Evolutionary conservation across 2,888 invertebrate genomes (phyloP), one percentile per base, ranked within the genome.

Genomic region (Drosophila neotestacea): DNA sequence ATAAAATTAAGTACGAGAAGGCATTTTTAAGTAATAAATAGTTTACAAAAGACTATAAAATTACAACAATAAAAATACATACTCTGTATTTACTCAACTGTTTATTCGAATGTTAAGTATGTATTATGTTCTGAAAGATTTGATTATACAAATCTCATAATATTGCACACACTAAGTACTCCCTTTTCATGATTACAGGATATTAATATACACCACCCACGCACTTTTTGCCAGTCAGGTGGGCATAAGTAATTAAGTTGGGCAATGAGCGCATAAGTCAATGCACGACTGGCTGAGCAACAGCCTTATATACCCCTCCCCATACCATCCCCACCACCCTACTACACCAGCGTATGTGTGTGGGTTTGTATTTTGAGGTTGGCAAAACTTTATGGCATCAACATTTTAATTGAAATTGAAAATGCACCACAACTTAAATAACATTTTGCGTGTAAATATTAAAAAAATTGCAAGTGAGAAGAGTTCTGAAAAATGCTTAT

Each of bases 351-450:
- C 10, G 51, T 62, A 38, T 66, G 48, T 68, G 48, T 41, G 48
- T 48, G 62, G 34, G 41, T 64, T 38, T 52, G 58, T 42, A 51
- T 59, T 44, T 32, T 51, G 51, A 47, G 50, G 47, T 50, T 61
- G 61, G 59, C 30, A 50, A 50, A 70, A 80, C 48, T 85, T 83
- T 64, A 77, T 76, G 67, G 64, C 66, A 65, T 61, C 73, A 75
- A 67, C 72, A 70, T 84, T 85, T 80, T 86, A 86, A 85, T 85
- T 85, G 80, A 85, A 86, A 86, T 84, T 84, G 86, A 84, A 85
- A 84, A 81, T 77, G 73, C 66, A 59, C 84, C 85, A 41, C 84
- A 86, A 85, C 81, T 85, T 84, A 81, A 86, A 84, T 81, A 83
- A 72, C 79, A 79, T 77, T 81, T 71, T 85, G 78, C 72, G 74